Evolutionary conservation across 2,888 invertebrate genomes (phyloP).

Genomic region (Ceraclea dissimilis): DNA sequence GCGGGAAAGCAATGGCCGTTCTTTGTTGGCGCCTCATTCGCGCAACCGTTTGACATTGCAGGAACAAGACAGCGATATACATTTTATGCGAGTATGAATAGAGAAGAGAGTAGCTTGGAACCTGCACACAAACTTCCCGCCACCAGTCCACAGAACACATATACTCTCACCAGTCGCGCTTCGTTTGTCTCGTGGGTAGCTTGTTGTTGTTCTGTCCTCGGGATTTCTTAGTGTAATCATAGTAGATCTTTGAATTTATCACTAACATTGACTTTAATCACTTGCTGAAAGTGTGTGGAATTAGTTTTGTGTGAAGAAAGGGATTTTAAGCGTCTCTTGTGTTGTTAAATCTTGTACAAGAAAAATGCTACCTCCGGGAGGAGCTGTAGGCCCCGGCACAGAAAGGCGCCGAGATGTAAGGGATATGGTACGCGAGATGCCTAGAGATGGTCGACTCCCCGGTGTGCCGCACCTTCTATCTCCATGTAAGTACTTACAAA

Average conservation of each 20-base stretch:
- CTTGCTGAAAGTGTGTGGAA: slow-evolving; percentile 2
- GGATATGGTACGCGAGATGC: slow-evolving; percentile 43
- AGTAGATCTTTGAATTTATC: slow-evolving; percentile 10
- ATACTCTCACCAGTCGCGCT: slow-evolving; percentile 36
- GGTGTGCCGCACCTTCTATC: slow-evolving; percentile 43
- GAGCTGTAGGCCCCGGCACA: slow-evolving; percentile 24
- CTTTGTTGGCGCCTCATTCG: slow-evolving; percentile 17
- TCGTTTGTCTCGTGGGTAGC: slow-evolving; percentile 19
- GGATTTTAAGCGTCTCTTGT: slow-evolving; percentile 6
- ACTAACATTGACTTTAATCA: slow-evolving; percentile 3
- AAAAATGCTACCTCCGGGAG: slow-evolving; percentile 26
- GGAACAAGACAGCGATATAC: slow-evolving; percentile 30
- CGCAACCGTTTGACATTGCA: slow-evolving; percentile 33
- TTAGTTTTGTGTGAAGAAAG: slow-evolving; percentile 9
- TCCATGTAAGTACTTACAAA: slow-evolving; percentile 34
- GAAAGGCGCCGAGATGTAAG: slow-evolving; percentile 45
- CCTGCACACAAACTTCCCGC: slow-evolving; percentile 33
- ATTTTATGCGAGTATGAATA: slow-evolving; percentile 11
- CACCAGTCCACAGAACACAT: slow-evolving; percentile 33
- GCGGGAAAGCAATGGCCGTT: slow-evolving; percentile 14
- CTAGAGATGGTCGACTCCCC: slow-evolving; percentile 41
- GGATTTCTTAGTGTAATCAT: slow-evolving; percentile 3
- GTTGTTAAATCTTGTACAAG: neutral
- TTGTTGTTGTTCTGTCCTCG: slow-evolving; percentile 6
- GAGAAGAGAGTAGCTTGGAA: slow-evolving; percentile 34